phyloP scores from a whole-genome alignment of 2,113 vertebrate genomes.

The Phalacrocorax aristotelis region DNA sequence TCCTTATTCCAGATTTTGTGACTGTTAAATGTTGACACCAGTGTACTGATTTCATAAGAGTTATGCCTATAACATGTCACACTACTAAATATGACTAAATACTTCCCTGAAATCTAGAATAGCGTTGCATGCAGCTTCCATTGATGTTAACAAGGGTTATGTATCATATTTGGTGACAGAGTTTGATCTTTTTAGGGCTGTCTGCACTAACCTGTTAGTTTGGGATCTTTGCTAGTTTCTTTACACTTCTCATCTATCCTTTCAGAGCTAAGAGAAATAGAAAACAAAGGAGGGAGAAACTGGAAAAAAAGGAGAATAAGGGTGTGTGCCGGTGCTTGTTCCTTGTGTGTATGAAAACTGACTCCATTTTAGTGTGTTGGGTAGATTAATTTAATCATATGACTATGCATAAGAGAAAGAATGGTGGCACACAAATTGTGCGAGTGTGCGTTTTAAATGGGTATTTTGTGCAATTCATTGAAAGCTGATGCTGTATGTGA shows the following conservation, averaged over 20 bases:
- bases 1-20: neutral
- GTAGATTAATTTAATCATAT: slow-evolving; percentile 69
- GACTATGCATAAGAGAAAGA: slow-evolving; percentile 78
- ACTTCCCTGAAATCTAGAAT: neutral
- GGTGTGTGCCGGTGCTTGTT: slow-evolving; percentile 46
- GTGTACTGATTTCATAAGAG: neutral
- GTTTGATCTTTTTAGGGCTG: slow-evolving; percentile 7
- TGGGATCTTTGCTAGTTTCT: slow-evolving; percentile 47
- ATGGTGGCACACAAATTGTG: slow-evolving; percentile 66
- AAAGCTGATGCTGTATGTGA: slow-evolving; percentile 63
- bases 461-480: slow-evolving; percentile 74
- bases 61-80: neutral
- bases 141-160: neutral
- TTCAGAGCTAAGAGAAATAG: slow-evolving; percentile 32
- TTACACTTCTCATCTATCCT: slow-evolving; percentile 58
- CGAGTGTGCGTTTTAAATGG: slow-evolving; percentile 64
- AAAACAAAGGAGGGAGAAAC: slow-evolving; percentile 66
- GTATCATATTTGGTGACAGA: neutral
- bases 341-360: slow-evolving; percentile 64
- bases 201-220: slow-evolving; percentile 59
- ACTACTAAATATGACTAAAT: neutral
- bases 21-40: slow-evolving; percentile 10
- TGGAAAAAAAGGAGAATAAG: neutral
- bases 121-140: slow-evolving; percentile 20
- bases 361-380: slow-evolving; percentile 57